phyloP scores from a whole-genome alignment of 2,888 invertebrate genomes.

The Hirtodrosophila trivittata region DNA sequence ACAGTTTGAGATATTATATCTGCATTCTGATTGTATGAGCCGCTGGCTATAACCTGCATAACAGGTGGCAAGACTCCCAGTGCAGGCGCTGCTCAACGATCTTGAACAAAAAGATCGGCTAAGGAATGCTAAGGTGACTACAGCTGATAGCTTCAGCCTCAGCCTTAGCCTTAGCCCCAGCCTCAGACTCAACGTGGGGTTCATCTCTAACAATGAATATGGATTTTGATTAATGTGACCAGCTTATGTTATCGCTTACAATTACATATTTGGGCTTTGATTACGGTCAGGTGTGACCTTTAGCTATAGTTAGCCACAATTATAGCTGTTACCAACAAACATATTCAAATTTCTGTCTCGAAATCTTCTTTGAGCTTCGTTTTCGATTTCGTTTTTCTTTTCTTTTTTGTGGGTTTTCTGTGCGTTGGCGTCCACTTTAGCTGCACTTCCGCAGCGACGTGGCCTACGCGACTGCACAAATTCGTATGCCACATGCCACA shows the following conservation, averaged over 20 bases:
- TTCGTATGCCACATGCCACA: slow-evolving; percentile 43
- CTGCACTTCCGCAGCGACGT: background rate
- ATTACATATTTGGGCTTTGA: too few species aligned
- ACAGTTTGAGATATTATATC: slow-evolving; percentile 13
- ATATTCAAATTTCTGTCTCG: too few species aligned
- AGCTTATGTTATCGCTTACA: too few species aligned
- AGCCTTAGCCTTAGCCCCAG: background rate
- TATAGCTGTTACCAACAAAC: too few species aligned
- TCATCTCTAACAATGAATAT: slow-evolving; percentile 16
- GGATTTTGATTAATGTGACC: background rate
- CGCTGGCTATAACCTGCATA: slow-evolving; percentile 38
- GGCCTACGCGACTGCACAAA: slow-evolving; percentile 43
- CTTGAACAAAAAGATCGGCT: slow-evolving; percentile 10
- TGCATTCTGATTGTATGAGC: slow-evolving; percentile 20
- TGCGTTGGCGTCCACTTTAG: background rate
- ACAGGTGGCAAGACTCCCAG: slow-evolving; percentile 31
- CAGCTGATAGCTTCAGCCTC: background rate
- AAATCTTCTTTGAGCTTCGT: too few species aligned
- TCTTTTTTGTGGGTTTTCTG: too few species aligned
- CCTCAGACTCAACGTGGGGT: slow-evolving; percentile 34
- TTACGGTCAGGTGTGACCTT: too few species aligned
- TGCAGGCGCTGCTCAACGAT: slow-evolving; percentile 31
- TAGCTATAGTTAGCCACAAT: too few species aligned
- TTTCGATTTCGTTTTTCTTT: too few species aligned
- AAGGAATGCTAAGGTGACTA: slow-evolving; percentile 17